Base-by-base conservation (phyloP, 1,140 invertebrate species). In the Cyphomyrmex costatus region DNA sequence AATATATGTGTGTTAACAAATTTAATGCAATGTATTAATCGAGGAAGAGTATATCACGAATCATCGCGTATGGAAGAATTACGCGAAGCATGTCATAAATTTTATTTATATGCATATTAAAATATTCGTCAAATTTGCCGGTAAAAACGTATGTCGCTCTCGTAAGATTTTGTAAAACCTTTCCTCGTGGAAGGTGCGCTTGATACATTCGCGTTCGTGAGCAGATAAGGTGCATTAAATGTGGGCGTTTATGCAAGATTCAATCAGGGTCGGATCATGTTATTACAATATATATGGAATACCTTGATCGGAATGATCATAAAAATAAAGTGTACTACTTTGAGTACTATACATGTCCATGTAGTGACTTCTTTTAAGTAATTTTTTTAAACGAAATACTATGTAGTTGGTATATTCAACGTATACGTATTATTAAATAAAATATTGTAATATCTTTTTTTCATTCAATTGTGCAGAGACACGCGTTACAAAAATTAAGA, bases 171-270 rank as follows among this genome's bases (percentile, higher is more conserved):
- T 10, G 10, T 27, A 16, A 61, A 63, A 42, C 19, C 33, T 66
- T 42, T 42, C 10, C 0, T 8, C 12, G 36, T 8, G 33, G 24
- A 46, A 42, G 5, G 19, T 21, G 16, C 21, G 10, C 21, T 60
- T 86, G 68, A 79, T 79, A 82, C 24, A 42, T 56, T 83, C 21
- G n/a, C 6, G 42, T 49, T 70, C 60, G 53, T 66, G 84, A 73
- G 61, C 90, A 89, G 92, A 86, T 88, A 92, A 93, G 88, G 91
- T 92, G 92, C 86, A 90, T 49, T 88, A 92, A 90, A 87, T 80
- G 85, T 78, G 78, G 90, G 86, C 89, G 91, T 90, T 92, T 88
- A 87, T 87, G 88, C 89, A 90, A 92, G 84, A 70, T 86, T 61
- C 68, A 19, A 61, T 77, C 36, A 63, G 56, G 56, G 56, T 3